These are phyloP conservation scores for Pogonognathellus flavescens DNA, from an alignment of 1,140 invertebrate genomes.

Conservation along the genomic window DNA sequence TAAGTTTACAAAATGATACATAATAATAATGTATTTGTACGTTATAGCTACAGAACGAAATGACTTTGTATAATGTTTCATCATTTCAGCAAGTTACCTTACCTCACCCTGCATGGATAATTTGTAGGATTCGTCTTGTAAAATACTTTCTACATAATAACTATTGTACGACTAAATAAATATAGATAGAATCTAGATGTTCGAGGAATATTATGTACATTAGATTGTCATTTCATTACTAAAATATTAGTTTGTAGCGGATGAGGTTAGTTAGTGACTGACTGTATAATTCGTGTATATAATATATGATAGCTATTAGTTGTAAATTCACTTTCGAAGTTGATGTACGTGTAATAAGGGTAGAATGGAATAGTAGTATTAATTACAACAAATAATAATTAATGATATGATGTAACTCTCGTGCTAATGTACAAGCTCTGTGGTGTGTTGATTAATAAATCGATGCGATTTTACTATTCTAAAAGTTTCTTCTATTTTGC, in stretches of 20 bases:
- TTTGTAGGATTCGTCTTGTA: neutral
- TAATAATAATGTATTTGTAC: neutral
- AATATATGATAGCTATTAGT: neutral
- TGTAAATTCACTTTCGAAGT: constrained; percentile 1
- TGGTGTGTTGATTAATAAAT: constrained; percentile 42
- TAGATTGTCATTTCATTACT: constrained; percentile 6
- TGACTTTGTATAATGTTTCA: neutral
- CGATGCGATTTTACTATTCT: constrained; percentile 34
- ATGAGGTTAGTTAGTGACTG: too few relatives aligned
- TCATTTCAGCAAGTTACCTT: constrained; percentile 28
- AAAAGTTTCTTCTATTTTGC: neutral
- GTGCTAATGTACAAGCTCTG: constrained; percentile 31
- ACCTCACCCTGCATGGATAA: neutral
- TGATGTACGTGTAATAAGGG: neutral
- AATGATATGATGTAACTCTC: neutral
- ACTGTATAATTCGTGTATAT: constrained; percentile 6
- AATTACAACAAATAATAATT: constrained; percentile 1
- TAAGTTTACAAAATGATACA: neutral
- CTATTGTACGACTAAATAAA: too few relatives aligned
- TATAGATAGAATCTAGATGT: too few relatives aligned
- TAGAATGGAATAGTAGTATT: constrained; percentile 4
- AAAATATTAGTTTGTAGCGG: neutral
- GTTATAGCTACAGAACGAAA: neutral
- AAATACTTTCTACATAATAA: too few relatives aligned
- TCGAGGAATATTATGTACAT: neutral